phyloP scores from a whole-genome alignment of 2,113 vertebrate species.

The Paraplagusia blochii region DNA sequence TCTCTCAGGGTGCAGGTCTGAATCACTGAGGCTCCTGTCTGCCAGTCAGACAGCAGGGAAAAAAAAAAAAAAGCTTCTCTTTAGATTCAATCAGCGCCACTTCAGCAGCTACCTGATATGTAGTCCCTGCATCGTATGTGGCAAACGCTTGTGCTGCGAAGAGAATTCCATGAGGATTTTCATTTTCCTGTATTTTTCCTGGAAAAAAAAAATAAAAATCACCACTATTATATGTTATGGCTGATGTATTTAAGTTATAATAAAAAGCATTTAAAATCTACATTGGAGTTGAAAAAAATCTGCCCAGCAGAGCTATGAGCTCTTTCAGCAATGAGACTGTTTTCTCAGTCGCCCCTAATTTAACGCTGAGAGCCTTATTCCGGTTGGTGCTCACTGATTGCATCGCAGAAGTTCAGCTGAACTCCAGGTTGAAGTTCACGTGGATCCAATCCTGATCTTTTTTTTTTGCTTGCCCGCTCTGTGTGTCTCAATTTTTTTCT shows the following conservation, averaged over 20 bases:
- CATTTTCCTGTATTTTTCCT: no score
- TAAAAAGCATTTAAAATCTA: background rate
- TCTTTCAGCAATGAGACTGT: conserved; percentile 3
- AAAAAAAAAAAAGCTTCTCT: conserved; percentile 9
- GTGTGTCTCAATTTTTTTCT: background rate
- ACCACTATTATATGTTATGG: no score
- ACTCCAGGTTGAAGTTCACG: conserved; percentile 43
- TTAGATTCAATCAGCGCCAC: conserved; percentile 39
- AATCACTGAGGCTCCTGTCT: conserved; percentile 7
- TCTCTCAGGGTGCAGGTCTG: background rate
- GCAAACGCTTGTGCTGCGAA: no score
- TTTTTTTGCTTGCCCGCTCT: background rate
- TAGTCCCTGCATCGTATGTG: background rate
- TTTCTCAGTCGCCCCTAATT: conserved; percentile 15
- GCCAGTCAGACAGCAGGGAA: conserved; percentile 5
- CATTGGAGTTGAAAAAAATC: background rate
- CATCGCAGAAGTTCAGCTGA: conserved; percentile 28
- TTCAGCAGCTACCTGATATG: conserved; percentile 1
- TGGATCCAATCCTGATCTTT: conserved; percentile 23
- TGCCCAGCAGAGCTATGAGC: background rate
- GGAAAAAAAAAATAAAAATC: no score
- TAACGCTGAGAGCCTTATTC: conserved; percentile 25
- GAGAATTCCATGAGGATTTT: no score
- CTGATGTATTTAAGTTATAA: background rate
- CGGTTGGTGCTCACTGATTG: conserved; percentile 36